These are phyloP conservation scores for Peromyscus melanophrys DNA, from an alignment of 2,797 vertebrate species.

Conservation along the genomic window DNA sequence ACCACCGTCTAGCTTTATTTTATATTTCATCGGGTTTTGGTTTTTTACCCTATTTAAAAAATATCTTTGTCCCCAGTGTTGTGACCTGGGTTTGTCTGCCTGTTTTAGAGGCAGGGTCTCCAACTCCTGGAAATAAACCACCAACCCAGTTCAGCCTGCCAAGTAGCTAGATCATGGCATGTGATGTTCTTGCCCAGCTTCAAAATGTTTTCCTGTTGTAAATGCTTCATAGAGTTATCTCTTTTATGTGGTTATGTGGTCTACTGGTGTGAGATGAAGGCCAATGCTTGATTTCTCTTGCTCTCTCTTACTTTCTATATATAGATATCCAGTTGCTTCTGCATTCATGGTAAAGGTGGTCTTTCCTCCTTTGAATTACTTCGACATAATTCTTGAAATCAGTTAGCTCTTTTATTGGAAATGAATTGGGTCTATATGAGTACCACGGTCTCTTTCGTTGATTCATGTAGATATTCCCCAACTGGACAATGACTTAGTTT, in stretches of 20 bases:
- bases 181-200: not conserved
- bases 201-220: not conserved
- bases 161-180: not conserved
- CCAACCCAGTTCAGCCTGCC: not conserved
- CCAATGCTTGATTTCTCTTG: not conserved
- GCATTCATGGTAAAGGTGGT: not conserved
- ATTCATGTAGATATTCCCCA: not conserved
- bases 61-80: not conserved
- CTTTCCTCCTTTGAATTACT: not conserved
- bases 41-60: not conserved
- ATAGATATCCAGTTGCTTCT: not conserved
- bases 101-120: not conserved
- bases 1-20: not conserved
- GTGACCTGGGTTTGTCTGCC: not conserved
- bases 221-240: not conserved
- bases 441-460: not conserved
- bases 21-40: not conserved
- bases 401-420: not conserved
- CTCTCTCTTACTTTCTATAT: not conserved
- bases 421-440: not conserved
- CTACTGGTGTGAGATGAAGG: not conserved
- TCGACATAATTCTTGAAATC: not conserved
- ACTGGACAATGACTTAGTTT: not conserved
- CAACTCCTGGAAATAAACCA: not conserved
- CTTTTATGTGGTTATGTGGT: not conserved